Percentiles rank a stretch among this genome's conserved stretches.
Conservation (phyloP, 2,797 vertebrate species). For the Gymnocypris eckloni region DNA sequence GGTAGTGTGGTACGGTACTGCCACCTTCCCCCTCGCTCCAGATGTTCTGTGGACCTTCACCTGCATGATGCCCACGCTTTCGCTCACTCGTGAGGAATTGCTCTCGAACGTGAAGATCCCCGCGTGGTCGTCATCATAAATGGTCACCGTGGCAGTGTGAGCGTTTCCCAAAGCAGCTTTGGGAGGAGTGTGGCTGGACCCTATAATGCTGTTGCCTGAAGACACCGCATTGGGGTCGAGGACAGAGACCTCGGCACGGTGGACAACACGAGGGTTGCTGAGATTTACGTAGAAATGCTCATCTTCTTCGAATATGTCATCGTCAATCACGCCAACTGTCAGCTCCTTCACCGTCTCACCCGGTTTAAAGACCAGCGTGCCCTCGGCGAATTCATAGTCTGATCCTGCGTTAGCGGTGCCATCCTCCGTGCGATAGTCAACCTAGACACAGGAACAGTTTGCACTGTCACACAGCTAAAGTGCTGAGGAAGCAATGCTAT, state of each 20-base stretch:
- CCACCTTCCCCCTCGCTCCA: conserved; percentile 81
- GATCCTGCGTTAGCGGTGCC: conserved; percentile 87
- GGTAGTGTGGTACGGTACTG: conserved; percentile 81
- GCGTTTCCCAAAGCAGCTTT: conserved; percentile 80
- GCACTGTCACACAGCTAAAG: background rate
- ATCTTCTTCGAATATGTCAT: conserved; percentile 89
- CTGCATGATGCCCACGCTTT: conserved; percentile 79
- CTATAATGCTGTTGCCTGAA: conserved; percentile 75
- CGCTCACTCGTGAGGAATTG: conserved; percentile 79
- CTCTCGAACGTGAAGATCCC: conserved; percentile 87
- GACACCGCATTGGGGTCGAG: conserved; percentile 77
- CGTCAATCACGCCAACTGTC: conserved; percentile 86
- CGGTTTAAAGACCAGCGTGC: conserved; percentile 85
- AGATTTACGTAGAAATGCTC: conserved; percentile 88
- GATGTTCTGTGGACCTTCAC: conserved; percentile 82
- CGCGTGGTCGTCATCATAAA: conserved; percentile 89
- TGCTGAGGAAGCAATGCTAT: background rate
- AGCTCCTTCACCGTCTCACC: conserved; percentile 85
- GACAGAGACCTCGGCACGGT: conserved; percentile 77
- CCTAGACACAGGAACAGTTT: conserved; percentile 67
- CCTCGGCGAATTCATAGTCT: conserved; percentile 88
- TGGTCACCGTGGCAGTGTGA: conserved; percentile 84
- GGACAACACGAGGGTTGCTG: conserved; percentile 80
- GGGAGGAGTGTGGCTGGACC: conserved; percentile 69
- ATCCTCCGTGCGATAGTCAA: conserved; percentile 88